Evolutionary conservation across 2,888 invertebrate genomes (phyloP).

Genomic region (Epistrophe grossulariae): DNA sequence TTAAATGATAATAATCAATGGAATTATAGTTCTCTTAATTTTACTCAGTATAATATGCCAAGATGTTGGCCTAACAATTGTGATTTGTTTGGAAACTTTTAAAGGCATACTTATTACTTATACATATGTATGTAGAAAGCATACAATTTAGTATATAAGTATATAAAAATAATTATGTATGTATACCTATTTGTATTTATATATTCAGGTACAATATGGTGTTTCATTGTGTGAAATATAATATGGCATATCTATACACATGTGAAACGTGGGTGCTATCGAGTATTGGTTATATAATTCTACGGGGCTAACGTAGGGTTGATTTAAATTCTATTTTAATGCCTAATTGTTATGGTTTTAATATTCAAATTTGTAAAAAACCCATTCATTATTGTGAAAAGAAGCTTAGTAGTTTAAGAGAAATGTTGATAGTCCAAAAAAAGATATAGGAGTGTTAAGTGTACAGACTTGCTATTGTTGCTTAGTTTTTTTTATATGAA

Average conservation of each 20-base stretch:
- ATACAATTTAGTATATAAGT: background rate
- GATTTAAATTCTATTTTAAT: background rate
- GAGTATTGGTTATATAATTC: background rate
- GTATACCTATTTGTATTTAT: background rate
- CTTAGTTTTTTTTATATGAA: too few relatives aligned
- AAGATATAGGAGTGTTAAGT: too few relatives aligned
- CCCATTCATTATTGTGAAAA: background rate
- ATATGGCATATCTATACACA: conserved; percentile 25
- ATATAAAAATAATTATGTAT: background rate
- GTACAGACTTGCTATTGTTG: too few relatives aligned
- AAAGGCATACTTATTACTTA: conserved; percentile 3
- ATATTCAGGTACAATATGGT: background rate
- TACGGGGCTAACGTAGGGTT: background rate
- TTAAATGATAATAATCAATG: conserved; percentile 75
- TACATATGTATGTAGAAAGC: background rate
- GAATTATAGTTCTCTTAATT: conserved; percentile 67
- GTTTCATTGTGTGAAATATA: conserved; percentile 31
- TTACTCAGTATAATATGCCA: conserved; percentile 33
- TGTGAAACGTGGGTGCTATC: conserved; percentile 48
- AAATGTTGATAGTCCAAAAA: too few relatives aligned
- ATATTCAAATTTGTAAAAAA: background rate
- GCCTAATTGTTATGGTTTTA: background rate
- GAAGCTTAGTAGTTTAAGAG: too few relatives aligned
- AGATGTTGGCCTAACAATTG: conserved; percentile 71
- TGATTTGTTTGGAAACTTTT: conserved; percentile 75